These are phyloP conservation scores for Scaptomyza parva DNA, from an alignment of 2,888 invertebrate genomes.

Conservation along the genomic window DNA sequence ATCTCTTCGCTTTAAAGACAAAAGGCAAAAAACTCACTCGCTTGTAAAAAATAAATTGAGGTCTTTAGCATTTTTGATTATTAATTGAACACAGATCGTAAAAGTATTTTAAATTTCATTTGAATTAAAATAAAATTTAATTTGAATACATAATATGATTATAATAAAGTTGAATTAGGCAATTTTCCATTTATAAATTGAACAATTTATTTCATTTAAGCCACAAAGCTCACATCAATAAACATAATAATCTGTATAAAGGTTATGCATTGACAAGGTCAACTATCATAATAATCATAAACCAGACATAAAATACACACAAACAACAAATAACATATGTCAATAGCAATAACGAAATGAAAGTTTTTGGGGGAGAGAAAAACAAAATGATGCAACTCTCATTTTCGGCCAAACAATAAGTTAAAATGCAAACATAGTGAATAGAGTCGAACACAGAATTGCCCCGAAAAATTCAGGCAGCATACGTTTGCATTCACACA, in stretches of 20 bases:
- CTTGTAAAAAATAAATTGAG: conserved; percentile 70
- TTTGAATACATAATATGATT: neutral
- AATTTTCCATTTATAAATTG: neutral
- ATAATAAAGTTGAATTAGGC: neutral
- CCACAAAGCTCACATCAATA: neutral
- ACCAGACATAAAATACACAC: neutral
- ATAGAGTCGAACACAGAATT: conserved; percentile 10
- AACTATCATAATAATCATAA: conserved; percentile 4
- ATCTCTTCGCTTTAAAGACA: conserved; percentile 33
- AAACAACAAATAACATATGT: neutral
- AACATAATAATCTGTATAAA: conserved; percentile 9
- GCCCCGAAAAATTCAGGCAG: conserved; percentile 37
- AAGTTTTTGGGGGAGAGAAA: conserved; percentile 26
- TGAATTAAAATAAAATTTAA: neutral
- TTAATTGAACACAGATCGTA: conserved; percentile 40
- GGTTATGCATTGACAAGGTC: conserved; percentile 13
- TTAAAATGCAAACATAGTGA: conserved; percentile 36
- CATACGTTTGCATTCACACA: conserved; percentile 28
- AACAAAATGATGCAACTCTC: conserved; percentile 38
- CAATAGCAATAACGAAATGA: conserved; percentile 13
- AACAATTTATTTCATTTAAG: neutral
- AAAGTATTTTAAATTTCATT: neutral
- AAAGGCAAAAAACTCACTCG: conserved; percentile 53
- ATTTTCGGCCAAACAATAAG: conserved; percentile 54
- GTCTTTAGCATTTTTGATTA: conserved; percentile 39